phyloP scores from a whole-genome alignment of 2,888 invertebrate genomes.

The Crossocerus cetratus region DNA sequence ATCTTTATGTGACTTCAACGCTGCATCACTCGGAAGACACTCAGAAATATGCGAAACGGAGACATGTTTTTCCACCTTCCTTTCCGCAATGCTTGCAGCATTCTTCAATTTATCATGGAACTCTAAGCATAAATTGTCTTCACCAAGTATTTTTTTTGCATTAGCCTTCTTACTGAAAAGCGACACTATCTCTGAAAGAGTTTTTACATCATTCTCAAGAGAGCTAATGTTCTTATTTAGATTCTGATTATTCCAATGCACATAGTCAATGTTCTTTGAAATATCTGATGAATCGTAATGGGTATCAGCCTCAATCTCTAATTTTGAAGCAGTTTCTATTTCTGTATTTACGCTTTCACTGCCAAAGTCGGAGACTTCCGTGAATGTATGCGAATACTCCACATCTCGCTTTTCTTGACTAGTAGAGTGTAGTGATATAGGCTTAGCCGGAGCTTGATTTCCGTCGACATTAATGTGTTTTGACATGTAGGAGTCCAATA shows the following conservation, averaged over 20 bases:
- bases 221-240: conserved; percentile 71
- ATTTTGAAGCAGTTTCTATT: conserved; percentile 1
- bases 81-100: conserved; percentile 61
- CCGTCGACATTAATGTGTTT: no score
- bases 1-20: no score
- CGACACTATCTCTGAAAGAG: conserved; percentile 73
- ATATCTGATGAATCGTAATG: conserved; percentile 41
- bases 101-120: conserved; percentile 63
- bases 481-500: conserved; percentile 25
- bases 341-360: conserved; percentile 11
- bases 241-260: conserved; percentile 70
- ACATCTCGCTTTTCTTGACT: conserved; percentile 10
- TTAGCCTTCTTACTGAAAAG: conserved; percentile 69
- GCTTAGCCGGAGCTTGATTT: conserved; percentile 15
- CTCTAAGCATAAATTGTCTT: conserved; percentile 50
- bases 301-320: conserved; percentile 21
- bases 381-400: conserved; percentile 21
- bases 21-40: conserved; percentile 7
- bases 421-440: conserved; percentile 15
- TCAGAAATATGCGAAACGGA: conserved; percentile 12
- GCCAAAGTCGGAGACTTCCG: conserved; percentile 7
- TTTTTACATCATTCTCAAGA: conserved; percentile 70
- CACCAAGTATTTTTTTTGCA: conserved; percentile 17
- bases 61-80: conserved; percentile 14
- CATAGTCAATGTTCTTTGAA: conserved; percentile 63